These are phyloP conservation scores for Sebastes wilsoni DNA, from an alignment of 2,797 vertebrate genomes.

Conservation along the genomic window DNA sequence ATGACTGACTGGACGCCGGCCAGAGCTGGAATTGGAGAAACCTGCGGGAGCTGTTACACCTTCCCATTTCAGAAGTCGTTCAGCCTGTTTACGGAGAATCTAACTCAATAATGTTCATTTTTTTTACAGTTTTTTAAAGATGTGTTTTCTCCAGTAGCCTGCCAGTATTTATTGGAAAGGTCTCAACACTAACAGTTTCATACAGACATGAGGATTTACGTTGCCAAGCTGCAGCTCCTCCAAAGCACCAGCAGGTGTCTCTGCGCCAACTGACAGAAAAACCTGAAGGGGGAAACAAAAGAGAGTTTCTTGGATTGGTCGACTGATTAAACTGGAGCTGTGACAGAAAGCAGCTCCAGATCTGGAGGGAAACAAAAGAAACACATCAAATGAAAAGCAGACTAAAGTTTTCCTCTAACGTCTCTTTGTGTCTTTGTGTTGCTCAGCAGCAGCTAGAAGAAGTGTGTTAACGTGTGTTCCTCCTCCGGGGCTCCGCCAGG, in stretches of 20 bases:
- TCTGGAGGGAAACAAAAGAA: slow-evolving; percentile 16
- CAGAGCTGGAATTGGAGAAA: slow-evolving; percentile 10
- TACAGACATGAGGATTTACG: slow-evolving; percentile 3
- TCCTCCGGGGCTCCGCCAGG: not conserved
- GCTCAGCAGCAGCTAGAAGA: slow-evolving; percentile 1
- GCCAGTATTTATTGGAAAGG: slow-evolving; percentile 60
- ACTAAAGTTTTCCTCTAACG: not conserved
- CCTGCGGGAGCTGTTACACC: not conserved
- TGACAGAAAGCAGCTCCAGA: not conserved
- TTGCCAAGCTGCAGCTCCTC: slow-evolving; percentile 33
- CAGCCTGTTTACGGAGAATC: slow-evolving; percentile 25
- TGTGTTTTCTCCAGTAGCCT: slow-evolving; percentile 3
- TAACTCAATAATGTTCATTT: slow-evolving; percentile 8
- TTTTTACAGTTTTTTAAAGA: slow-evolving; percentile 16
- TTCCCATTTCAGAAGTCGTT: slow-evolving; percentile 11
- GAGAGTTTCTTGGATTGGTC: slow-evolving; percentile 3
- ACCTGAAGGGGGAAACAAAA: not conserved
- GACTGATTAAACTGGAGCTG: slow-evolving; percentile 23
- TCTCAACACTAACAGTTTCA: slow-evolving; percentile 67
- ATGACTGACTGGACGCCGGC: slow-evolving; percentile 7
- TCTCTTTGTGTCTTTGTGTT: slow-evolving; percentile 4
- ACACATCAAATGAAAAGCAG: slow-evolving; percentile 3
- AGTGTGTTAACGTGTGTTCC: slow-evolving; percentile 13
- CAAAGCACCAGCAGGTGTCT: slow-evolving; percentile 59
- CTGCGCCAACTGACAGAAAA: slow-evolving; percentile 11